Conservation (phyloP, 2,797 vertebrate species). For the Rhyacichthys aspro region DNA sequence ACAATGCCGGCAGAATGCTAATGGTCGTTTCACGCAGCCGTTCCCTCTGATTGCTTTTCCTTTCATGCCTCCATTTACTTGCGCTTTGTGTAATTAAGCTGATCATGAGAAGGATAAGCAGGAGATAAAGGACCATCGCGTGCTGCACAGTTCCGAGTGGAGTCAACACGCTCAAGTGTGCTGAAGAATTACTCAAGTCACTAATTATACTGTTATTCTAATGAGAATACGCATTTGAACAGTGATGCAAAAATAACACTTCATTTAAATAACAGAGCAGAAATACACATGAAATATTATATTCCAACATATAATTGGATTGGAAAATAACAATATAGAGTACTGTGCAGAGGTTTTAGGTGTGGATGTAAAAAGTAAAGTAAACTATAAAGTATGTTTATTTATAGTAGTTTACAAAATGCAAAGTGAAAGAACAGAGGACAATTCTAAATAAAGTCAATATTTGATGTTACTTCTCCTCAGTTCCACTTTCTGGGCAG, state of each 20-base stretch:
- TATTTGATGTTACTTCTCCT: no score
- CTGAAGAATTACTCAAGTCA: neutral
- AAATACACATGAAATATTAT: no score
- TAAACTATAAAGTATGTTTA: no score
- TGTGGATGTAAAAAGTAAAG: no score
- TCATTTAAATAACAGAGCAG: no score
- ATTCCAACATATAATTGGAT: no score
- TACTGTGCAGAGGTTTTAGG: no score
- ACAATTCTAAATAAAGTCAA: no score
- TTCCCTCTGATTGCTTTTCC: slow-evolving; percentile 14
- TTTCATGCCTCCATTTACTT: slow-evolving; percentile 13
- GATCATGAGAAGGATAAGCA: slow-evolving; percentile 18
- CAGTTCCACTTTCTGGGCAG: no score
- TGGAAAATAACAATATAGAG: no score
- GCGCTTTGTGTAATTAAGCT: slow-evolving; percentile 5
- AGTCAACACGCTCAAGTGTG: neutral
- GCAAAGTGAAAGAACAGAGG: no score
- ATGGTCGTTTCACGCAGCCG: slow-evolving; percentile 34
- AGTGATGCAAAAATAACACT: neutral
- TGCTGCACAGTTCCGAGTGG: neutral
- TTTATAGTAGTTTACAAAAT: no score
- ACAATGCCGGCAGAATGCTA: slow-evolving; percentile 62
- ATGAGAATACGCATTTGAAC: neutral
- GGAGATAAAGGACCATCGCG: slow-evolving; percentile 15
- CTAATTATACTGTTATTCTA: neutral